phyloP scores from a whole-genome alignment of 2,888 invertebrate genomes.

The Cyclophora punctaria region DNA sequence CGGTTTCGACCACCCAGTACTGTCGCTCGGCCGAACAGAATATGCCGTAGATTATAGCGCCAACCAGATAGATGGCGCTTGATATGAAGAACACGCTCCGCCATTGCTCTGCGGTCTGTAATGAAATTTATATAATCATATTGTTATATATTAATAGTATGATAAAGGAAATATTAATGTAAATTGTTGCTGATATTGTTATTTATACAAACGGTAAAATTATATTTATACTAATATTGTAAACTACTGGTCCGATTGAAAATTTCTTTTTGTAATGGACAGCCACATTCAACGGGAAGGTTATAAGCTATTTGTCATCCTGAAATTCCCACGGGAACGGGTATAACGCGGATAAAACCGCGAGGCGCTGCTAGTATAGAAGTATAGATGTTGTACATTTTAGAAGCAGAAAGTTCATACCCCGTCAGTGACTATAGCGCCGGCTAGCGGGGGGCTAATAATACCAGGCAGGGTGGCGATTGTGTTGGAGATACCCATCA shows the following conservation, averaged over 20 bases:
- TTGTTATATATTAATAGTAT: background rate
- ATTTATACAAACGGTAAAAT: too few relatives aligned
- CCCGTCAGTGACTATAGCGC: conserved; percentile 83
- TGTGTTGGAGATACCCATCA: conserved; percentile 95
- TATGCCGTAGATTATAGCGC: conserved; percentile 87
- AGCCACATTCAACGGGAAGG: background rate
- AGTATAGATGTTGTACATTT: background rate
- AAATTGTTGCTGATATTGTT: background rate
- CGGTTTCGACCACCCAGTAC: conserved; percentile 81
- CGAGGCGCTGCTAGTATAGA: background rate
- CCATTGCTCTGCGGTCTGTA: conserved; percentile 86
- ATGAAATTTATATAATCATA: conserved; percentile 15
- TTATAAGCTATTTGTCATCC: too few relatives aligned
- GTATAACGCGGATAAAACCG: too few relatives aligned
- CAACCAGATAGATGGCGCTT: conserved; percentile 86
- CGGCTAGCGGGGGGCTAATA: conserved; percentile 88
- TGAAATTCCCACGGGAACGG: too few relatives aligned
- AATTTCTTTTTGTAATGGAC: too few relatives aligned
- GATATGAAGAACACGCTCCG: conserved; percentile 90
- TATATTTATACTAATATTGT: too few relatives aligned
- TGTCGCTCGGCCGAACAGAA: conserved; percentile 87
- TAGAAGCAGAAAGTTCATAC: conserved; percentile 43
- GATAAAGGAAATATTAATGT: background rate
- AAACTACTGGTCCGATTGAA: too few relatives aligned
- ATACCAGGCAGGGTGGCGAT: conserved; percentile 94